Base-by-base conservation (phyloP, 2,888 invertebrate species). In the Augochlorella aurata region DNA sequence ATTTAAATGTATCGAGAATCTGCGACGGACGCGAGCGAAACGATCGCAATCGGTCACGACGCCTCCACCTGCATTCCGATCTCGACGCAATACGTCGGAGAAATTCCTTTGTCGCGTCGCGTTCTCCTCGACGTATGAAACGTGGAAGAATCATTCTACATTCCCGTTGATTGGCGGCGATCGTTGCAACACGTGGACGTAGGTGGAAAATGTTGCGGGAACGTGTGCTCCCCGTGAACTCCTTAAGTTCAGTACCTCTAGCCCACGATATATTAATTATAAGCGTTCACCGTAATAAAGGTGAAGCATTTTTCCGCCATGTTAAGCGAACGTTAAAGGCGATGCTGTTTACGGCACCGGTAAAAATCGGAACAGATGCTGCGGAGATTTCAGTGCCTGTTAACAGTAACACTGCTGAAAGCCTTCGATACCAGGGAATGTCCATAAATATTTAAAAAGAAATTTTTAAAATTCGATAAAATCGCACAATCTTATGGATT, bases 1-100 rank as follows among this genome's bases (percentile, higher is more conserved):
- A 89, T 89, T 89, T 89, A 90, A 90, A 89, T 89, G 88, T 90
- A 89, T 90, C 90, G 88, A 87, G 90, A 88, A 88, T 90, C 76
- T 63, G 73, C 71, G 81, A 83, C 83, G 84, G 65, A n/a, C 44
- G 63, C 81, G 87, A 85, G 84, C 85, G 87, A 77, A 83, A 82
- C 86, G 88, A 90, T 89, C 84, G 85, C 86, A 86, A 87, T 89
- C 88, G 89, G 82, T 86, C 87, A 85, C 82, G 85, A 84, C 84
- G 84, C 84, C 84, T 83, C 83, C 84, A 80, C 84, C 81, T 68
- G 81, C 83, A 83, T 83, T 83, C 84, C 84, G 83, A 76, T 83
- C 83, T 81, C 82, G 77, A 73, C 74, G 84, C 80, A 79, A 83
- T 83, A 82, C 69, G 76, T 83, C 78, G 78, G 54, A 66, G 65